Conservation (phyloP, 2,113 vertebrate species). For the Ifrita kowaldi region DNA sequence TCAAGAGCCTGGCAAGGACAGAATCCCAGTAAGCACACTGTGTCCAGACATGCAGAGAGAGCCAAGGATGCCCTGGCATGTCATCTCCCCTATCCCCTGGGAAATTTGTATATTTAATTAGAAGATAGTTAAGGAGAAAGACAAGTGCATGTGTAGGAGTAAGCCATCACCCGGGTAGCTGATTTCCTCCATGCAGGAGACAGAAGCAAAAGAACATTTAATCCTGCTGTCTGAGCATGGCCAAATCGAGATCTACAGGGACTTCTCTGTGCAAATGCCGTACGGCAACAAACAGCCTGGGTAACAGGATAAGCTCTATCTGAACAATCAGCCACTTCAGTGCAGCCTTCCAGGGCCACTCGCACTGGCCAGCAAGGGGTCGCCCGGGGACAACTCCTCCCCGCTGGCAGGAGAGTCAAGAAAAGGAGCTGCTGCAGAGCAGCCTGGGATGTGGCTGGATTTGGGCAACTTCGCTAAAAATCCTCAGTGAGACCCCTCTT, state of each 20-base stretch:
- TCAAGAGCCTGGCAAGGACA: neutral
- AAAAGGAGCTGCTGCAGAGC: neutral
- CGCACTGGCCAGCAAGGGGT: neutral
- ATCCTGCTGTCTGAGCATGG: conserved; percentile 36
- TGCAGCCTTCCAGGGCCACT: neutral
- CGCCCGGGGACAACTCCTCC: neutral
- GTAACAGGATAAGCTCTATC: conserved; percentile 52
- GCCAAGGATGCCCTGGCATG: neutral
- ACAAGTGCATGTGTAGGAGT: neutral
- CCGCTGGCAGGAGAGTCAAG: neutral
- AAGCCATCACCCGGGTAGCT: neutral
- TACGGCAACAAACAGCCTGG: neutral
- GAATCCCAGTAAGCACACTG: neutral
- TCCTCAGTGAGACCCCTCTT: neutral
- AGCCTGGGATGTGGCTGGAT: neutral
- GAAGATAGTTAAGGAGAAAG: neutral
- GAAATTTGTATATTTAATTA: conserved; percentile 34
- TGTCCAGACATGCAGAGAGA: neutral
- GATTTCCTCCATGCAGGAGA: conserved; percentile 1
- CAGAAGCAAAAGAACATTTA: conserved; percentile 53
- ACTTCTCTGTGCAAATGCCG: conserved; percentile 37
- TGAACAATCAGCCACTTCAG: conserved; percentile 48
- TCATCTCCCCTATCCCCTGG: neutral
- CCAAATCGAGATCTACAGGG: conserved; percentile 42
- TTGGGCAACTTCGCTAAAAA: neutral